Conservation (phyloP, 2,888 invertebrate species). For the Ennomos erosarius region DNA sequence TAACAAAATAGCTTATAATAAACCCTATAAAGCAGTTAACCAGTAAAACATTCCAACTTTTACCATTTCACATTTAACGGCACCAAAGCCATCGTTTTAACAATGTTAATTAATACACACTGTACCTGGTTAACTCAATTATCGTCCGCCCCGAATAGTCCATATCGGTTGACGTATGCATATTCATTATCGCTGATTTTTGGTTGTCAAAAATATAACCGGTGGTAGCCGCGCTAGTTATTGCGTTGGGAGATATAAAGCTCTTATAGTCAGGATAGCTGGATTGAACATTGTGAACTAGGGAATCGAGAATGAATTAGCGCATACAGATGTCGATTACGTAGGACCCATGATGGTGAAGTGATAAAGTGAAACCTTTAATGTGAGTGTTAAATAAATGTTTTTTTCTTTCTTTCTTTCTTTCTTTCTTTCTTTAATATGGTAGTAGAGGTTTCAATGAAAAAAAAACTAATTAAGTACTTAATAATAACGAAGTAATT, state of each 20-base stretch:
- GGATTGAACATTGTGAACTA: not conserved
- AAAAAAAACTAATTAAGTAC: no score
- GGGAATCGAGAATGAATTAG: no score
- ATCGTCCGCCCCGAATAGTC: constrained; percentile 48
- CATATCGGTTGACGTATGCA: constrained; percentile 55
- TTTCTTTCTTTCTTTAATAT: no score
- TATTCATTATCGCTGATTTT: constrained; percentile 61
- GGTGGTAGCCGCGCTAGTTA: constrained; percentile 32
- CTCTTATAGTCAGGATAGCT: not conserved
- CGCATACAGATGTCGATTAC: no score
- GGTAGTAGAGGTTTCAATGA: no score
- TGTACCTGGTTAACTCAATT: constrained; percentile 57
- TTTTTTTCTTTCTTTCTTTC: no score
- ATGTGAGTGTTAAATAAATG: no score
- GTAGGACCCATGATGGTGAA: no score
- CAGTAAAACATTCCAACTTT: constrained; percentile 1
- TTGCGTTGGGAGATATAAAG: constrained; percentile 19
- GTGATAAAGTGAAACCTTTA: no score
- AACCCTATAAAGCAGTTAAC: no score
- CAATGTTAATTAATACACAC: constrained; percentile 53
- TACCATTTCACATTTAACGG: constrained; percentile 26
- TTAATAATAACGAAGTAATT: no score
- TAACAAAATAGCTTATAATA: no score
- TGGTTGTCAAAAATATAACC: constrained; percentile 47
- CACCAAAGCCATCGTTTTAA: constrained; percentile 43